Conservation (phyloP, 2,888 invertebrate genomes). For the Apoda limacodes region DNA sequence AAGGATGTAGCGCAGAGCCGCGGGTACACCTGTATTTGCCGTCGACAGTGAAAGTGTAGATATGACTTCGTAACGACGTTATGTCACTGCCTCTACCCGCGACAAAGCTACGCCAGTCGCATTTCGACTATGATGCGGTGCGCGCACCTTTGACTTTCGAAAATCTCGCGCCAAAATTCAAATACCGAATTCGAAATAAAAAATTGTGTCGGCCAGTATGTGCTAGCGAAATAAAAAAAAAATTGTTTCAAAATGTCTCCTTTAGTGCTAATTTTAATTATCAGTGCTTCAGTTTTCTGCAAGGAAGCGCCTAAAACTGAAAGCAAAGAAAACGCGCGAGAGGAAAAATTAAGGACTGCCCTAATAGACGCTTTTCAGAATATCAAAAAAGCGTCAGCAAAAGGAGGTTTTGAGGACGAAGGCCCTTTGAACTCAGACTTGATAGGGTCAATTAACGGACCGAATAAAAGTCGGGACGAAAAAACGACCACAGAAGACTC, state of each 20-base stretch:
- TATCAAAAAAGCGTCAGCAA: conserved; percentile 54
- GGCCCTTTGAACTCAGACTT: conserved; percentile 40
- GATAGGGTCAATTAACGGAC: conserved; percentile 39
- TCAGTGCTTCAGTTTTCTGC: conserved; percentile 42
- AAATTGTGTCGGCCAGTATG: conserved; percentile 28
- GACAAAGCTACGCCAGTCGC: conserved; percentile 36
- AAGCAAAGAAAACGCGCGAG: conserved; percentile 43
- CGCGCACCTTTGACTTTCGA: conserved; percentile 35
- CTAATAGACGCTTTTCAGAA: conserved; percentile 60
- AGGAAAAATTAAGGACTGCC: conserved; percentile 53
- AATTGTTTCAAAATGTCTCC: conserved; percentile 38
- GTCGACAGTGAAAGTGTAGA: conserved; percentile 54
- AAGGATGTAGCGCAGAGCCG: conserved; percentile 26
- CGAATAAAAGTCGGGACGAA: conserved; percentile 27
- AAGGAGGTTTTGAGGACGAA: conserved; percentile 47
- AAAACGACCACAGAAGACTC: conserved; percentile 35
- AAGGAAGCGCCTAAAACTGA: conserved; percentile 34
- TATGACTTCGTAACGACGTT: conserved; percentile 48
- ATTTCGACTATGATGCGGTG: conserved; percentile 50
- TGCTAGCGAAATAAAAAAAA: conserved; percentile 32
- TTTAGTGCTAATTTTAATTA: conserved; percentile 36
- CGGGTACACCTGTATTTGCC: conserved; percentile 25
- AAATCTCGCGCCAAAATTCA: conserved; percentile 21
- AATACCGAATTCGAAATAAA: conserved; percentile 6
- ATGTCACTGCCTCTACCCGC: conserved; percentile 44